Percentiles rank a stretch among this genome's conserved stretches.
Evolutionary conservation across 2,888 invertebrate genomes (phyloP).

Genomic region (Drosophila tripunctata): DNA sequence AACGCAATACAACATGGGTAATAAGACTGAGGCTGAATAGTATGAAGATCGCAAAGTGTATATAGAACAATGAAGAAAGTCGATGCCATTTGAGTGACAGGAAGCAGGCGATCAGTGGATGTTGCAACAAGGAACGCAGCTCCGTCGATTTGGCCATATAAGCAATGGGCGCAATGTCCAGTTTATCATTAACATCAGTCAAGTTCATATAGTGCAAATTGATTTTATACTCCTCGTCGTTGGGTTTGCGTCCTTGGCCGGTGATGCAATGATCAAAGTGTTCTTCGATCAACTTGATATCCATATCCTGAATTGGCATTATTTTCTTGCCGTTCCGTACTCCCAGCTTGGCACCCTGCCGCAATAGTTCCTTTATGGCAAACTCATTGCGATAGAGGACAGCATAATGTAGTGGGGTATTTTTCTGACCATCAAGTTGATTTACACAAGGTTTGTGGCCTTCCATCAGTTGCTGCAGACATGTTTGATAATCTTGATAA

Average conservation of each 20-base stretch:
- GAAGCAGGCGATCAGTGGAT: conserved; percentile 91
- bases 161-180: conserved; percentile 90
- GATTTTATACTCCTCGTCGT: conserved; percentile 89
- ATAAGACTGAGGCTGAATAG: conserved; percentile 88
- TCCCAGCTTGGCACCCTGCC: conserved; percentile 90
- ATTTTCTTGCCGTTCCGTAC: conserved; percentile 87
- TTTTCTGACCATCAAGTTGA: conserved; percentile 86
- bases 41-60: conserved; percentile 89
- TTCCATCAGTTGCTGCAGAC: conserved; percentile 87
- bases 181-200: conserved; percentile 83
- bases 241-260: conserved; percentile 87
- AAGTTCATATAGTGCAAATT: conserved; percentile 89
- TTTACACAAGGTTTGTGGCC: conserved; percentile 87
- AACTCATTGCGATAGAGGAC: conserved; percentile 88
- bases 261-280: conserved; percentile 90
- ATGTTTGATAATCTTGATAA: conserved; percentile 84
- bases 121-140: conserved; percentile 88
- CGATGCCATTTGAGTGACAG: conserved; percentile 91
- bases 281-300: conserved; percentile 88
- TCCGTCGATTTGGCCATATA: conserved; percentile 89
- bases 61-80: conserved; percentile 89
- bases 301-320: conserved; percentile 89
- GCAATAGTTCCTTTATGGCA: conserved; percentile 87
- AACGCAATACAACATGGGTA: conserved; percentile 88
- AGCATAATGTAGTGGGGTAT: conserved; percentile 90